A percentile compares a stretch with the other conserved stretches of the same genome.
Evolutionary conservation across 2,113 vertebrate species (phyloP).

Genomic region (Amphilophus citrinellus): DNA sequence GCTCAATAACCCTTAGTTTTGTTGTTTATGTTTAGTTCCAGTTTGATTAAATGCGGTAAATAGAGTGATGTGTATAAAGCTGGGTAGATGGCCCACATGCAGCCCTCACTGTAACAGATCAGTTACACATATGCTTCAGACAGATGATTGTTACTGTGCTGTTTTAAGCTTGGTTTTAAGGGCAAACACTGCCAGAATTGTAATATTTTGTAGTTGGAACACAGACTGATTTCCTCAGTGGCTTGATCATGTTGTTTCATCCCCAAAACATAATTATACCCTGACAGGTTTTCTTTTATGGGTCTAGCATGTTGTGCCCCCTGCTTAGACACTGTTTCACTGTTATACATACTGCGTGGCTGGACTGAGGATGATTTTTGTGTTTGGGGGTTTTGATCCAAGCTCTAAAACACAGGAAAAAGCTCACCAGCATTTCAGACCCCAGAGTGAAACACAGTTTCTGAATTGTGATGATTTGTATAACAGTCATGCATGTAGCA

Average conservation of each 20-base stretch:
- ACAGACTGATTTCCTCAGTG: slow-evolving; percentile 52
- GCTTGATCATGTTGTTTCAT: slow-evolving; percentile 41
- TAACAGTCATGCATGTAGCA: background rate
- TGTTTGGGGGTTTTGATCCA: background rate
- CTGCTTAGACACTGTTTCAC: background rate
- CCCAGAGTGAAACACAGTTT: background rate
- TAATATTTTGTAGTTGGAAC: slow-evolving; percentile 25
- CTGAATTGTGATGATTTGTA: background rate
- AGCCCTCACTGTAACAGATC: slow-evolving; percentile 40
- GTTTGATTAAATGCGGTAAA: slow-evolving; percentile 46
- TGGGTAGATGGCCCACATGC: background rate
- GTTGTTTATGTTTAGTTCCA: slow-evolving; percentile 25
- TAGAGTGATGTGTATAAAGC: background rate
- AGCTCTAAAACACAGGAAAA: background rate
- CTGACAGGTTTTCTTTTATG: slow-evolving; percentile 39
- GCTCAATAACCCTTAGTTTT: slow-evolving; percentile 31
- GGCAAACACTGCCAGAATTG: slow-evolving; percentile 43
- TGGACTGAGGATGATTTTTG: background rate
- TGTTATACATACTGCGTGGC: background rate
- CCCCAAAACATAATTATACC: slow-evolving; percentile 41
- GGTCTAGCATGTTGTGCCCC: slow-evolving; percentile 13
- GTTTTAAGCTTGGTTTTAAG: slow-evolving; percentile 29
- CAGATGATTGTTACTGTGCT: slow-evolving; percentile 25
- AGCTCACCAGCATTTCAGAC: background rate
- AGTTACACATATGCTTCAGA: slow-evolving; percentile 28